Evolutionary conservation across 92 coral and sea anemone species (phyloP).

Genomic region (Phenganax marumi): DNA sequence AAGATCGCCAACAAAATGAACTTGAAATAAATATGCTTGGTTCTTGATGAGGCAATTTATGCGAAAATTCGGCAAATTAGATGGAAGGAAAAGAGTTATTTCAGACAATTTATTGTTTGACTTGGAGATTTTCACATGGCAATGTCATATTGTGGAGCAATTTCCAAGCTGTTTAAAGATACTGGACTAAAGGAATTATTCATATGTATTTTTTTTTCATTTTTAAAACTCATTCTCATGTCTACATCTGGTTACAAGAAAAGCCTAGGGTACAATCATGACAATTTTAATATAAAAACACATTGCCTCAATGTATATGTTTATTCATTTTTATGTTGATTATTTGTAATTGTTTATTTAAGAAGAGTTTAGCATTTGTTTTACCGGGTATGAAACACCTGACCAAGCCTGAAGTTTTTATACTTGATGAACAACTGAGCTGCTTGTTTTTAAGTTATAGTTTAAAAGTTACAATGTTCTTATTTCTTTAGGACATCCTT

Average conservation of each 20-base stretch:
- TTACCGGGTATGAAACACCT: too few species aligned
- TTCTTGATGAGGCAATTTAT: slow-evolving; percentile 55
- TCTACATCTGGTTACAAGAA: too few species aligned
- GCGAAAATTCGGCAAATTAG: slow-evolving; percentile 60
- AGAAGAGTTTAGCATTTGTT: too few species aligned
- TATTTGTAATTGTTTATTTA: too few species aligned
- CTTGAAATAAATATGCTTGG: slow-evolving; percentile 40
- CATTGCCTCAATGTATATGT: too few species aligned
- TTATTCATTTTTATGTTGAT: too few species aligned
- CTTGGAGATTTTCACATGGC: slow-evolving; percentile 69
- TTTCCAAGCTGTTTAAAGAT: slow-evolving; percentile 63
- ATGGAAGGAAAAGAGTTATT: slow-evolving; percentile 51
- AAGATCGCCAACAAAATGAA: neutral
- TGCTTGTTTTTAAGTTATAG: neutral
- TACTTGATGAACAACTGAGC: neutral
- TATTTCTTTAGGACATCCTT: neutral
- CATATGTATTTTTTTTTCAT: neutral
- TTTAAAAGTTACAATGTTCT: neutral
- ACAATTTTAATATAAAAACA: too few species aligned
- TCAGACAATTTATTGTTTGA: slow-evolving; percentile 55
- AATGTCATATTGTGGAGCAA: slow-evolving; percentile 65
- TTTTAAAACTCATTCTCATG: neutral
- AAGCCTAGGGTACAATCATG: too few species aligned
- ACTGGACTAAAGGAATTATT: slow-evolving; percentile 52
- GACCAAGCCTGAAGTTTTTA: neutral